Conservation (phyloP, 2,113 vertebrate genomes). For the Datnioides undecimradiatus region DNA sequence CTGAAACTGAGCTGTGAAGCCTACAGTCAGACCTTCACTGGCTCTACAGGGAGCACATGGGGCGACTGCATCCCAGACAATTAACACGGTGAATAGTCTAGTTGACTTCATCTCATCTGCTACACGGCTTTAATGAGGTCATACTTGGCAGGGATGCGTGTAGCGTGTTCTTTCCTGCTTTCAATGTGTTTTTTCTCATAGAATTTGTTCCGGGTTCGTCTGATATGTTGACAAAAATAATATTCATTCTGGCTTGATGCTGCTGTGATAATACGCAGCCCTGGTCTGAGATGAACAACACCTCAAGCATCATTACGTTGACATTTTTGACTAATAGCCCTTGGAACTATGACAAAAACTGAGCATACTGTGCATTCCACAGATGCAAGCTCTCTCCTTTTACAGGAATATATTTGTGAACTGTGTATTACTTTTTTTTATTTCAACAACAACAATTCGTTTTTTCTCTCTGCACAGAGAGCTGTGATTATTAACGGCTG, state of each 20-base stretch:
- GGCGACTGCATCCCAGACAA: not conserved
- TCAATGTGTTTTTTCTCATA: not conserved
- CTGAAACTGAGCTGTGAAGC: conserved; percentile 2
- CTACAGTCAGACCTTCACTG: not conserved
- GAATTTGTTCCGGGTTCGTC: not conserved
- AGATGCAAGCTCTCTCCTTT: conserved; percentile 9
- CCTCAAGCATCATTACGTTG: not conserved
- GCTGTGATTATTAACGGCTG: not conserved
- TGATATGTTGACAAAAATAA: not conserved
- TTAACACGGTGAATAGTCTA: conserved; percentile 7
- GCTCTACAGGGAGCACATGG: conserved; percentile 7
- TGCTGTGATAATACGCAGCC: not conserved
- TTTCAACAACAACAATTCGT: not conserved
- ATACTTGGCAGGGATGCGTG: not conserved
- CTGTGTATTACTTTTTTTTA: too few species aligned
- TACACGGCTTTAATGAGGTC: not conserved
- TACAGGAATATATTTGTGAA: conserved; percentile 21
- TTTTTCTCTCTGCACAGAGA: not conserved
- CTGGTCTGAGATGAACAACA: not conserved
- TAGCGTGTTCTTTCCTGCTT: not conserved
- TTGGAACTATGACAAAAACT: not conserved
- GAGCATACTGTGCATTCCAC: not conserved
- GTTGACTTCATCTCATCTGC: not conserved
- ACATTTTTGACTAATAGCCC: not conserved
- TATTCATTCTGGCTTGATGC: not conserved